These are phyloP conservation scores for Drosophila novamexicana DNA, from an alignment of 1,140 invertebrate species.

Conservation along the genomic window DNA sequence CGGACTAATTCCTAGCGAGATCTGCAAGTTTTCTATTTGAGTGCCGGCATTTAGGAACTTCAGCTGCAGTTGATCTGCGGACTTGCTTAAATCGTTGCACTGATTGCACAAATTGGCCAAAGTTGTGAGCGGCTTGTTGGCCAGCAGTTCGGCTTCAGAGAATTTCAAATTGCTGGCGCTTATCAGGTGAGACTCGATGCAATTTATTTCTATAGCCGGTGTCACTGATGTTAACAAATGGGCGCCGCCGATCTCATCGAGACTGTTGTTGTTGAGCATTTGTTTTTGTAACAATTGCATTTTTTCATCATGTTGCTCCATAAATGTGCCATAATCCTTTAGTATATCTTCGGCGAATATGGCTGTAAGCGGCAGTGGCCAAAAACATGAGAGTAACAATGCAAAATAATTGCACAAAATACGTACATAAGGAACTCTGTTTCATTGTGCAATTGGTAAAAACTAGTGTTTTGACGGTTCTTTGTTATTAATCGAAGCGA, in stretches of 20 bases:
- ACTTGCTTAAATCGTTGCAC: conserved; percentile 88
- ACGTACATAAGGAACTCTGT: conserved; percentile 41
- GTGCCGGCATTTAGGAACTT: conserved; percentile 39
- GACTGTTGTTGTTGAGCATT: not conserved
- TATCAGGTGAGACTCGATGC: conserved; percentile 2
- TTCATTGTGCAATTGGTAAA: conserved; percentile 35
- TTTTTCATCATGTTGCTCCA: conserved; percentile 64
- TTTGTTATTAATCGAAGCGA: conserved; percentile 40
- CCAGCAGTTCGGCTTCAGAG: conserved; percentile 91
- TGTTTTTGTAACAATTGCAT: conserved; percentile 50
- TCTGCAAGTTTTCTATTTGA: conserved; percentile 25
- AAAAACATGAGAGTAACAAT: not conserved
- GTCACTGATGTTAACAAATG: conserved; percentile 26
- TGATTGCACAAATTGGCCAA: conserved; percentile 92
- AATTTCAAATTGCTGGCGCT: conserved; percentile 86
- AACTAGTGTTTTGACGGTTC: conserved; percentile 17
- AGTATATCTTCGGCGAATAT: conserved; percentile 78
- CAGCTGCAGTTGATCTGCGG: conserved; percentile 86
- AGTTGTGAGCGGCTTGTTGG: conserved; percentile 93
- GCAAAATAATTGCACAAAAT: not conserved
- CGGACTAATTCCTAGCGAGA: not conserved
- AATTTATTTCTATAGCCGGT: conserved; percentile 56
- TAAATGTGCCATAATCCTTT: conserved; percentile 68
- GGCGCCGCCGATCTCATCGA: not conserved
- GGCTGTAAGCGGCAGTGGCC: conserved; percentile 31